Evolutionary conservation across 2,797 vertebrate species (phyloP).

Genomic region (Perodicticus potto): DNA sequence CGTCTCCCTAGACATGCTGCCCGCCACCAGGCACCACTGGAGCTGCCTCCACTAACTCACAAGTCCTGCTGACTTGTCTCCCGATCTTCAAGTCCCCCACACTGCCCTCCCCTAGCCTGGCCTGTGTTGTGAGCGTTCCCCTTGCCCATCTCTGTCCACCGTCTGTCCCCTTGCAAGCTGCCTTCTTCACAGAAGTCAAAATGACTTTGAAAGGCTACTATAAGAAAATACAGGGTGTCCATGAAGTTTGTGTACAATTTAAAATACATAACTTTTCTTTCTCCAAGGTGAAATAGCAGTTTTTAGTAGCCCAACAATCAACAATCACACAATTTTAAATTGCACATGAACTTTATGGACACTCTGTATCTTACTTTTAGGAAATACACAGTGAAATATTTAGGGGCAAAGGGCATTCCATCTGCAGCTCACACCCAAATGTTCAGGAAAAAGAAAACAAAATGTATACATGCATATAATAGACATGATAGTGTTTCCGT

Average conservation of each 20-base stretch:
- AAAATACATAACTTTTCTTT: not conserved
- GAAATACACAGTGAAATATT: not conserved
- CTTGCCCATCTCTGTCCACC: not conserved
- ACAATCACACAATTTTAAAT: not conserved
- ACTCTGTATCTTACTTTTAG: not conserved
- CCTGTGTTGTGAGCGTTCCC: not conserved
- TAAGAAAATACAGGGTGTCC: not conserved
- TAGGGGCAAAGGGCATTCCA: not conserved
- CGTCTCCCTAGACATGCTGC: fast-evolving
- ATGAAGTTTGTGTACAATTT: too few relatives aligned
- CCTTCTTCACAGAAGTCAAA: not conserved
- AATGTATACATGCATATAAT: not conserved
- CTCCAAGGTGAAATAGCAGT: not conserved
- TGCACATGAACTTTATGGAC: too few relatives aligned
- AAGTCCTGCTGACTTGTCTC: not conserved
- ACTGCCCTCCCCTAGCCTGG: not conserved
- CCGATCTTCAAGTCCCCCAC: fast-evolving
- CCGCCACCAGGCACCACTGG: not conserved
- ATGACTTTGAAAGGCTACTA: not conserved
- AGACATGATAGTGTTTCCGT: not conserved
- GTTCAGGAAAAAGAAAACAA: slow-evolving; percentile 1
- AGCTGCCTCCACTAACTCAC: not conserved
- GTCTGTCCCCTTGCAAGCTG: not conserved
- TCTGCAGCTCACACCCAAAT: not conserved
- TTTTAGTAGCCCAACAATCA: not conserved